Base-by-base conservation (phyloP, 1,140 invertebrate genomes). In the Drosophila nannoptera region DNA sequence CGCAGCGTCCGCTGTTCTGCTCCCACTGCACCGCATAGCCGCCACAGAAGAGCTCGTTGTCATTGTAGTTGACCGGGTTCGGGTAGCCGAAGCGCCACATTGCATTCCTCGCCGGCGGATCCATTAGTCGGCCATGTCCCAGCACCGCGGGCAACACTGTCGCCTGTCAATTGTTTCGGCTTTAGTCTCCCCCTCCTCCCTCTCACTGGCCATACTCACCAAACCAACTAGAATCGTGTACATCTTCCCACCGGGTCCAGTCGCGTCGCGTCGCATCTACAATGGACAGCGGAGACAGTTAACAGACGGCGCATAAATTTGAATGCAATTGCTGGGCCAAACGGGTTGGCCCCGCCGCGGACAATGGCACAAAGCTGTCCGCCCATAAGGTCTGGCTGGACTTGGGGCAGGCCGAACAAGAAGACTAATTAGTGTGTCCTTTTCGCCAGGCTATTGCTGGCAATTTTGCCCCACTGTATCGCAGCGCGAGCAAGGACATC, bases 81-180 rank as follows among this genome's bases (percentile, higher is more conserved):
- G 94, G 94, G 90, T 95, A 98, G 2, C 97, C 97, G 82, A 97
- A 96, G 50, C 97, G 91, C 97, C 97, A 98, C 95, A 97, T 97
- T 14, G 94, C 94, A 90, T 98, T 97, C 14, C 97, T 92, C 0
- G 96, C 93, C 1, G 97, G 96, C 0, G 97, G 97, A 88, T 98
- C 95, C 94, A 97, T 96, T 38, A 96, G 89, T 16, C 95, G 89
- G 1, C 95, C 95, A 90, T 98, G 97, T 6, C 95, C 94, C 31
- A 90, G 76, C 2, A 92, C 92, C 7, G 40, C 9, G 3, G 55
- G 68, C 48, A 78, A 22, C 65, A 69, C 6, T 12, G 40, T 14
- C 1, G 49, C 14, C 58, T 65, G 35, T 43, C 9, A 31, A 32
- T 4, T 29, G 32, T 12, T 43, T 43, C 42, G 4, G 5, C 2